phyloP scores from a whole-genome alignment of 2,113 vertebrate species.

The Aptenodytes patagonicus region DNA sequence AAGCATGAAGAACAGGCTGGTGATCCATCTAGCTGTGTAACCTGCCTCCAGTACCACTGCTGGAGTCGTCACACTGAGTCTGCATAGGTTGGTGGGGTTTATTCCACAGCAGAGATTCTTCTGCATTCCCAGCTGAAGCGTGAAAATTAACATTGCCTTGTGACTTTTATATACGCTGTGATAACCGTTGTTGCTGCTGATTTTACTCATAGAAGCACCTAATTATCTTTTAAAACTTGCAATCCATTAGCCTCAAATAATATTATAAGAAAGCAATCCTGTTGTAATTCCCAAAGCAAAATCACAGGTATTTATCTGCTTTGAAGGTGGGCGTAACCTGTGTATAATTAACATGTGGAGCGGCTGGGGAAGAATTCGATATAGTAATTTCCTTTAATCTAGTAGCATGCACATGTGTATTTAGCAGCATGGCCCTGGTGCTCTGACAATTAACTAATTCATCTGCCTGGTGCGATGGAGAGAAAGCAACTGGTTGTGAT shows the following conservation, averaged over 20 bases:
- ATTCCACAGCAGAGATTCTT: background rate
- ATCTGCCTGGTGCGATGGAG: background rate
- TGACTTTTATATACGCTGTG: background rate
- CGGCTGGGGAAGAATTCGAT: background rate
- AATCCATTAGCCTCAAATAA: background rate
- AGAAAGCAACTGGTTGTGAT: background rate
- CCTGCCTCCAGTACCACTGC: background rate
- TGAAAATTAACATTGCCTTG: background rate
- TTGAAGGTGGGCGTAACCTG: background rate
- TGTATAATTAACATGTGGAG: background rate
- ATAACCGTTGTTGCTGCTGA: background rate
- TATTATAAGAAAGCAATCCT: background rate
- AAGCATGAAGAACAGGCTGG: background rate
- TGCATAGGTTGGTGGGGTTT: background rate
- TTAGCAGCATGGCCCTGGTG: conserved; percentile 12
- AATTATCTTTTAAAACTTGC: background rate
- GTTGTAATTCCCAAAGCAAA: background rate
- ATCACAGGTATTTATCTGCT: background rate
- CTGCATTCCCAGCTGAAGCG: background rate
- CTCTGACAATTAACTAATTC: conserved; percentile 45
- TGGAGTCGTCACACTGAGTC: fast-evolving
- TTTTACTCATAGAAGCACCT: background rate
- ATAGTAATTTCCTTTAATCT: conserved; percentile 43
- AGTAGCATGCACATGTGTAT: background rate
- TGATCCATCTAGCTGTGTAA: background rate